Evolutionary conservation across 1,140 invertebrate species (phyloP), one percentile per base, ranked within the genome.

Genomic region (Drosophila eugracilis): DNA sequence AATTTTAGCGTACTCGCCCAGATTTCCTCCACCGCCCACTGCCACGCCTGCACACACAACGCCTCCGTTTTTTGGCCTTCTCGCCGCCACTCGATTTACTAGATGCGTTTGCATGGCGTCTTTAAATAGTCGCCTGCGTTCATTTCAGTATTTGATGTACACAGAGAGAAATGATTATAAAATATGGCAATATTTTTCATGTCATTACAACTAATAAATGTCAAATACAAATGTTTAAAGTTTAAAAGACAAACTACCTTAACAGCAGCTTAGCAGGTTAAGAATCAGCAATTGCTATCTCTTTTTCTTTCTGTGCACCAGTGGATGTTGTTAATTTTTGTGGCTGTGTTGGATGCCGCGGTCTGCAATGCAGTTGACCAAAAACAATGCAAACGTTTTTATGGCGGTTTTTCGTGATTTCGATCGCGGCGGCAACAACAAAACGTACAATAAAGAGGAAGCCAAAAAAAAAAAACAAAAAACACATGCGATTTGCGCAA

Each of bases 321-420:
- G 24, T 47, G 44, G 26, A 65, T 78, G 55, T 65, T 59, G 53
- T 28, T 19, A 22, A 14, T 14, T 42, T 42, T 28, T 14, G 15
- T 34, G 12, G 59, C 17, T 58, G 30, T 28, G 30, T 21, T 21
- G 32, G 30, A 17, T 65, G 34, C 12, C 26, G 50, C 54, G 79
- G 60, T 28, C 81, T 67, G 80, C 80, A 84, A 67, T 84, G 80
- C 80, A 75, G 80, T 80, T 85, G 67, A 73, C 72, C 81, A 76
- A 85, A 86, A 86, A 85, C 83, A 88, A 85, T 81, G 83, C 73
- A 32, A 44, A 37, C 50, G 66, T 73, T 66, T 85, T 86, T 78
- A 80, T 70, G 62, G 52, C 55, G 50, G 58, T 58, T 63, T 69
- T 50, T 62, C 59, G 60, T 69, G 81, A 86, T 85, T 80, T 80